Evolutionary conservation across 2,888 invertebrate species (phyloP).

Genomic region (Eumerus sabulonum): DNA sequence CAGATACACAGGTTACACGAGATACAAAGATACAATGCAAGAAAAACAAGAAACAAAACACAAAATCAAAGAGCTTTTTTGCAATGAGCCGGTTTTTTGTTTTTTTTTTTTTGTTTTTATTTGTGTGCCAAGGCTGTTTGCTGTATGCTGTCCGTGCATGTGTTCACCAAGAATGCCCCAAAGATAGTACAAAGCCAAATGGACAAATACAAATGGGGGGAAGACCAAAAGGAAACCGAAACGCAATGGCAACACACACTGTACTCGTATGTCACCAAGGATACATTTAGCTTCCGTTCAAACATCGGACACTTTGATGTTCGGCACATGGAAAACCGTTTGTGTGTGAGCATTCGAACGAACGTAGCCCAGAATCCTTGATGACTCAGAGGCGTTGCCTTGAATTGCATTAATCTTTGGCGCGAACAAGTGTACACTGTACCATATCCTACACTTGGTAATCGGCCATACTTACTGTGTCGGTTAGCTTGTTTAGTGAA

Average conservation of each 20-base stretch:
- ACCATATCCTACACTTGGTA: background rate
- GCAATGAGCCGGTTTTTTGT: slow-evolving; percentile 33
- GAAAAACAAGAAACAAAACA: background rate
- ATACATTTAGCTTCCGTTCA: background rate
- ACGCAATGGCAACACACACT: slow-evolving; percentile 11
- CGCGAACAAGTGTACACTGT: slow-evolving; percentile 21
- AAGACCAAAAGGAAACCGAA: too few relatives aligned
- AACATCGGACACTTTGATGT: background rate
- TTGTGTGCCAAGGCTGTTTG: slow-evolving; percentile 58
- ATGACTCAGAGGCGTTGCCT: background rate
- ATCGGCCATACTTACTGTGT: slow-evolving; percentile 77
- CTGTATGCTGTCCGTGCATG: slow-evolving; percentile 1
- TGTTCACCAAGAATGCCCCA: too few relatives aligned
- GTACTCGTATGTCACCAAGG: slow-evolving; percentile 41
- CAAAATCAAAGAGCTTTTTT: slow-evolving; percentile 10
- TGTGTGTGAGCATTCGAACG: slow-evolving; percentile 7
- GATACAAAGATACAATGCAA: slow-evolving; percentile 3
- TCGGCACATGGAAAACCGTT: slow-evolving; percentile 3
- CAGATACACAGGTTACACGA: slow-evolving; percentile 9
- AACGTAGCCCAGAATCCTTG: slow-evolving; percentile 5
- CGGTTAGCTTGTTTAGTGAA: slow-evolving; percentile 78
- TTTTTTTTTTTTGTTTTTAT: too few relatives aligned
- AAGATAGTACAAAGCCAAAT: slow-evolving; percentile 1
- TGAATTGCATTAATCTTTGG: background rate
- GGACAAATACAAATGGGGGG: too few relatives aligned